Evolutionary conservation across 1,140 invertebrate species (phyloP).

Genomic region (Telenomus remus): DNA sequence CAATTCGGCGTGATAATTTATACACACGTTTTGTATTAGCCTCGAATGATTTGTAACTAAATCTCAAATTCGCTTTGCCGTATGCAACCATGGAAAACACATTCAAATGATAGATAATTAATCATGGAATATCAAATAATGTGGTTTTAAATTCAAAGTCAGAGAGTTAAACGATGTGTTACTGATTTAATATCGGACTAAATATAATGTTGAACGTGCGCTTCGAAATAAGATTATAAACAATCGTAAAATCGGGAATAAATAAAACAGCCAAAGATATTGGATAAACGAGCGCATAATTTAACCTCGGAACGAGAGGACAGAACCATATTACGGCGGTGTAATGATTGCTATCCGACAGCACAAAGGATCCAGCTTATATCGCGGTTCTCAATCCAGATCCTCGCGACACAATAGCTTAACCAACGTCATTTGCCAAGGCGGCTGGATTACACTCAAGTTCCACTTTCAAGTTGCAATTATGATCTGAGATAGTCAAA

Average conservation of each 20-base stretch:
- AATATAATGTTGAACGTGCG: no score
- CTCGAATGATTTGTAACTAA: constrained; percentile 21
- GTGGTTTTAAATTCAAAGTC: no score
- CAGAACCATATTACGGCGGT: constrained; percentile 62
- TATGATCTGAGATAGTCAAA: constrained; percentile 64
- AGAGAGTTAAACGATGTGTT: no score
- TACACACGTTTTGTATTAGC: constrained; percentile 13
- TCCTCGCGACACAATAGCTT: constrained; percentile 51
- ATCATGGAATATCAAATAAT: constrained; percentile 14
- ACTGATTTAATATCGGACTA: no score
- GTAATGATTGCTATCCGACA: constrained; percentile 68
- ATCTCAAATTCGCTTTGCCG: constrained; percentile 15
- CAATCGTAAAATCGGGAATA: background rate
- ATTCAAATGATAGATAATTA: constrained; percentile 17
- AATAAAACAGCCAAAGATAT: background rate
- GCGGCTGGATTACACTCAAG: constrained; percentile 45
- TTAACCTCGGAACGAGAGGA: constrained; percentile 53
- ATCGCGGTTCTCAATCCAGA: constrained; percentile 63
- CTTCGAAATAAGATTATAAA: no score
- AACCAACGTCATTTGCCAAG: constrained; percentile 55
- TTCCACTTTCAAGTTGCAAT: constrained; percentile 64
- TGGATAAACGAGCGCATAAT: constrained; percentile 19
- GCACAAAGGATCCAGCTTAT: constrained; percentile 64
- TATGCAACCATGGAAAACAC: constrained; percentile 16
- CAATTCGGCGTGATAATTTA: constrained; percentile 28